These are phyloP conservation scores for Athene noctua DNA, from an alignment of 2,113 vertebrate species.

Conservation along the genomic window DNA sequence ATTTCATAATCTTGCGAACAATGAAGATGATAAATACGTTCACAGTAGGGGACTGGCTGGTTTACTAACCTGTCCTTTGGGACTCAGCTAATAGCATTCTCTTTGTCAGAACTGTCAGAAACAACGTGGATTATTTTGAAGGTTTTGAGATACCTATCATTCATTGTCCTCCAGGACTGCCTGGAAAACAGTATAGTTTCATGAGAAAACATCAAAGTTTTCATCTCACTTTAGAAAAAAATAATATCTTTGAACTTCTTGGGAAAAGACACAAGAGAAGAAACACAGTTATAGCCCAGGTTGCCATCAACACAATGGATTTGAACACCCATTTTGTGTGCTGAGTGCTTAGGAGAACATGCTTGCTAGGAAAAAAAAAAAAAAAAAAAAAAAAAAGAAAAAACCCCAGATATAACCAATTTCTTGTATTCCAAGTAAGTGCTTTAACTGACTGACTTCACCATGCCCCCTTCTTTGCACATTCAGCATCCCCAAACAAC, in stretches of 20 bases:
- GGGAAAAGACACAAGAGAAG: neutral
- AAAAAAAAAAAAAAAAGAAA: accelerated
- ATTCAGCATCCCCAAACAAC: neutral
- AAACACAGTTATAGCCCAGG: neutral
- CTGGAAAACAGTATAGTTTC: neutral
- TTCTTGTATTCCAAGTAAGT: neutral
- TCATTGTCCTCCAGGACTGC: neutral
- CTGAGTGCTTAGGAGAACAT: neutral
- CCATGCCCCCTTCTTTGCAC: accelerated
- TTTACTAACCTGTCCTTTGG: neutral
- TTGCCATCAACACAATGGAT: neutral
- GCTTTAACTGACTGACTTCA: neutral
- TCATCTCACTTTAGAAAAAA: neutral
- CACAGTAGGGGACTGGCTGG: neutral
- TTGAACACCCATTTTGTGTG: neutral
- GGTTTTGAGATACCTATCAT: neutral
- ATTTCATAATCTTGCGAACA: neutral
- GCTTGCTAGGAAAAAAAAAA: accelerated
- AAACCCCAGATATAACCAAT: accelerated
- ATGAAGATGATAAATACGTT: neutral
- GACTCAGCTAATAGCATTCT: neutral
- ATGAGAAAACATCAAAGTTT: neutral
- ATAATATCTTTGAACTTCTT: neutral
- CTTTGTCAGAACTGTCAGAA: constrained; percentile 10
- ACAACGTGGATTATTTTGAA: neutral